Evolutionary conservation across 2,888 invertebrate genomes (phyloP), one percentile per base, ranked within the genome.

Genomic region (Eupeodes latifasciatus): DNA sequence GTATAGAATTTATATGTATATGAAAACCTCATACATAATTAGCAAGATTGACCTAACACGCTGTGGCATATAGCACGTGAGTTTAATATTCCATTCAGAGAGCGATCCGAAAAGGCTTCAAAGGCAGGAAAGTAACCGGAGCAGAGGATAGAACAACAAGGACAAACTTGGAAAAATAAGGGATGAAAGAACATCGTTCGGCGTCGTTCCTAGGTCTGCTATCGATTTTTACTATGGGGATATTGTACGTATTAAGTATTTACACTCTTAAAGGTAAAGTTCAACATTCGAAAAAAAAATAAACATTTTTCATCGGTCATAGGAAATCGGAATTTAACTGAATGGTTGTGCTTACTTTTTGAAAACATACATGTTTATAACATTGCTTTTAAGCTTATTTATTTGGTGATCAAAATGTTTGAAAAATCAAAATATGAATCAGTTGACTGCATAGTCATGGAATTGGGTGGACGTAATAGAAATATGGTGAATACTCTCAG

Each of bases 11-110:
- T 49, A 59, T 59, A 40, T 40, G 5, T 40, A 40, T 40, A 40
- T 40, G 40, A 5, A 40, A 71, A 40, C 59, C 53, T 67, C 57
- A 19, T 55, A 19, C 55, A 74, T 74, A 83, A 86, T 83, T 79
- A 86, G 79, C 83, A 69, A 75, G 83, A 79, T 78, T 83, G 86
- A 79, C 79, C 86, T 47, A 76, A 79, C 86, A 86, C 82, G 78
- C 78, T 81, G 71, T 78, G 72, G 67, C 81, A 74, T 67, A 62
- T 61, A 62, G 40, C 62, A 77, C 61, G 85, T 49, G 66, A 66
- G 66, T 59, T 36, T 75, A 55, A 55, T 44, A 19, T 14, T 47
- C 67, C 47, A 80, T 80, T 71, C 40, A 78, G 19, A 40, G 6
- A 6, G 36, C 5, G 69, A 27, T 4, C 27, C 27, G 27, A 27